A percentile compares a stretch with the other conserved stretches of the same genome.
These are phyloP conservation scores for Bubalus kerabau DNA, from an alignment of 2,113 vertebrate species.

Conservation along the genomic window DNA sequence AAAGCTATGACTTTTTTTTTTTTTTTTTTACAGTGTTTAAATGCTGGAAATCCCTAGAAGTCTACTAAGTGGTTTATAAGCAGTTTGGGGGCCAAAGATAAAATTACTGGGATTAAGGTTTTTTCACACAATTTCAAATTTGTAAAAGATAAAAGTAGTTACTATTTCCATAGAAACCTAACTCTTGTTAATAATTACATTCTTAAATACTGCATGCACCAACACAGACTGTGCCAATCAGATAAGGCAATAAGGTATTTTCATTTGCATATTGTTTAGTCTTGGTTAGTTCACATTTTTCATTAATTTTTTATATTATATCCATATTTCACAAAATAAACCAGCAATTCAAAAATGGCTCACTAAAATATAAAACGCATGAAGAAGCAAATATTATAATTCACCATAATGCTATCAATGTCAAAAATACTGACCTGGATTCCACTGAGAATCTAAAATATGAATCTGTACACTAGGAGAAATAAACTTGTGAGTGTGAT, in stretches of 20 bases:
- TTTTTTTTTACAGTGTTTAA: background rate
- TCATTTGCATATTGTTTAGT: background rate
- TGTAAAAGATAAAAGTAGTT: background rate
- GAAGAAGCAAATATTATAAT: background rate
- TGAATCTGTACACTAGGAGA: background rate
- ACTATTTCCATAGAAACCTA: background rate
- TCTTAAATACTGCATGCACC: background rate
- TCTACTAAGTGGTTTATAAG: background rate
- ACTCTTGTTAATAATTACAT: background rate
- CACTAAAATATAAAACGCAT: background rate
- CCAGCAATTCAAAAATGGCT: background rate
- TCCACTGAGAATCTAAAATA: background rate
- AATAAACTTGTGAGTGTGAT: background rate
- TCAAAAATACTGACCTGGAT: background rate
- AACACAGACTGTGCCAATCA: background rate
- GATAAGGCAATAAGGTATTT: background rate
- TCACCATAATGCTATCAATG: background rate
- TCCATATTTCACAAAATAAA: background rate
- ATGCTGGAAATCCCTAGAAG: background rate
- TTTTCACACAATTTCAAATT: background rate
- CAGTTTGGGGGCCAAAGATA: background rate
- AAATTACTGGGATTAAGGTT: background rate
- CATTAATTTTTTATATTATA: background rate
- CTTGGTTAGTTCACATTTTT: background rate
- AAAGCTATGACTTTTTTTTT: background rate